These are phyloP conservation scores for Coptotermes formosanus DNA, from an alignment of 1,140 invertebrate genomes.

Conservation along the genomic window DNA sequence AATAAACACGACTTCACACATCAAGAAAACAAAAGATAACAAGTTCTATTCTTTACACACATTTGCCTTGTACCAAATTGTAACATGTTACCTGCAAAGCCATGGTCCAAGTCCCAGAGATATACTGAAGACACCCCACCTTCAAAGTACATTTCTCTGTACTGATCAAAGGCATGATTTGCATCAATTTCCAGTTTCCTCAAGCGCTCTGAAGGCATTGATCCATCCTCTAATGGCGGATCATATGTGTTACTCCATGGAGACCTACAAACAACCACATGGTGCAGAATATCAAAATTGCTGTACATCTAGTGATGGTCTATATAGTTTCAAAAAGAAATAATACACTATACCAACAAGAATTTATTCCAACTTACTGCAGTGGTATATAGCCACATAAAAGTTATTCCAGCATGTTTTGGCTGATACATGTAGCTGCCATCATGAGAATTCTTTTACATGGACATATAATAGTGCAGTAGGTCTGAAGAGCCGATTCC, in stretches of 20 bases:
- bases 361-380: too few relatives aligned
- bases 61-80: neutral
- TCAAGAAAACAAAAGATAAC: neutral
- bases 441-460: too few relatives aligned
- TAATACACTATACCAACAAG: too few relatives aligned
- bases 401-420: too few relatives aligned
- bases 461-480: too few relatives aligned
- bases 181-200: slow-evolving; percentile 96
- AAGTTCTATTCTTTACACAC: neutral
- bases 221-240: slow-evolving; percentile 96
- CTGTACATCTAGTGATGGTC: neutral
- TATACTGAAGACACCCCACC: slow-evolving; percentile 99
- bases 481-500: too few relatives aligned
- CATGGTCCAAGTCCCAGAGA: slow-evolving; percentile 98
- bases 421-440: too few relatives aligned
- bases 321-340: too few relatives aligned
- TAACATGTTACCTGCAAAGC: slow-evolving; percentile 76
- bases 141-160: slow-evolving; percentile 99
- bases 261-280: slow-evolving; percentile 64
- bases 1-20: neutral
- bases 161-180: slow-evolving; percentile 98
- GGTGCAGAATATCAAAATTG: neutral
- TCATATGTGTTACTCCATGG: slow-evolving; percentile 99
- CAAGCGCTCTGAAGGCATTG: slow-evolving; percentile 95
- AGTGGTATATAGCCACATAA: too few relatives aligned